Base-by-base conservation (phyloP, 2,113 vertebrate genomes). In the Tylochromis polylepis region DNA sequence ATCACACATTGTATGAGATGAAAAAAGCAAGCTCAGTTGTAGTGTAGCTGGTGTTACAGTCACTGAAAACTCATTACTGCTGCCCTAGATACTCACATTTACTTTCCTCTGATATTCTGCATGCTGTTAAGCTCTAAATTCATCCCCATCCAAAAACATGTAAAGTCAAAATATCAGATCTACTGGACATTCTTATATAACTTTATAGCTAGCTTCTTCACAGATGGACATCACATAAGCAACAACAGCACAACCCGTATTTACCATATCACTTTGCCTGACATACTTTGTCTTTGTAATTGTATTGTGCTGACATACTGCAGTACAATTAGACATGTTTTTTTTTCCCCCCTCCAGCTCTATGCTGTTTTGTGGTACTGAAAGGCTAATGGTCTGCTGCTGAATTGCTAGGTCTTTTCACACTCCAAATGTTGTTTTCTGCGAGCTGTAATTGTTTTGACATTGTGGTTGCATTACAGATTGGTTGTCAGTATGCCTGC, bases 61-160 rank as follows among this genome's bases (percentile, higher is more conserved):
- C 14, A 62, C 78, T 86, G 60, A 87, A 91, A 93, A 92, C 86
- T 93, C 89, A 91, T 94, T 93, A 91, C 62, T 56, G 27, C 59
- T 93, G 93, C 86, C 94, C 92, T 93, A 94, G 80, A 95, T 94
- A 86, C 77, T 79, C 84, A 87, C 86, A 85, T 88, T 86, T 59
- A 67, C 81, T 85, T 85, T 78, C 31, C 77, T 75, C 38, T 51
- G n/a, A 53, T 82, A 81, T 53, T 22, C 77, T 82, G 72, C 72
- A 81, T 84, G 79, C 36, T 72, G 27, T 59, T 67, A 24, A 82
- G 67, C 53, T 75, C 49, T 16, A 70, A 22, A 36, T 85, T 12
- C 16, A 22, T 53, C n/a, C 49, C 56, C 62, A 31, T 57, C 53
- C 55, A 60, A 31, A 81, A 53, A 14, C 49, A 62, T 78, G 20